A percentile compares a stretch with the other conserved stretches of the same genome.
phyloP scores from a whole-genome alignment of 2,888 invertebrate genomes.

The Eumerus sabulonum region DNA sequence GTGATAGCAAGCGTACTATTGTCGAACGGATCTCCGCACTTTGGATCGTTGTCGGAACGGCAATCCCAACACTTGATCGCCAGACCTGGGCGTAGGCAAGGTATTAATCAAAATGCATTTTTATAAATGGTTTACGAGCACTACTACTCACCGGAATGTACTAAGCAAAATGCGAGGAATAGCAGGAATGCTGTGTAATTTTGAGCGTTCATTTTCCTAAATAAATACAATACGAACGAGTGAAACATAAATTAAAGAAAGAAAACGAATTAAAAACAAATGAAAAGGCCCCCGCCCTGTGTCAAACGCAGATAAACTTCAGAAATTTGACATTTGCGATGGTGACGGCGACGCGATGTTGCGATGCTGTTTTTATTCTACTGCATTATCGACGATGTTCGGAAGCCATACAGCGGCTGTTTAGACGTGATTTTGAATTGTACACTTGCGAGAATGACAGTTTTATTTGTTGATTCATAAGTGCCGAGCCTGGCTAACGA shows the following conservation, averaged over 20 bases:
- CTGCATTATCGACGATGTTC: slow-evolving; percentile 34
- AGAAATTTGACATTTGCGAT: slow-evolving; percentile 35
- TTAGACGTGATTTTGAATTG: too few relatives aligned
- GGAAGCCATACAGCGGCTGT: slow-evolving; percentile 20
- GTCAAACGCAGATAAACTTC: slow-evolving; percentile 19
- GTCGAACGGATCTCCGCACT: slow-evolving; percentile 95
- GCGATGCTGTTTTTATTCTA: slow-evolving; percentile 1
- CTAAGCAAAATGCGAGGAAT: slow-evolving; percentile 26
- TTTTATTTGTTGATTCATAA: too few relatives aligned
- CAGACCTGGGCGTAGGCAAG: slow-evolving; percentile 78
- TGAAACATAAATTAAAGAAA: slow-evolving; percentile 23
- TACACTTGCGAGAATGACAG: too few relatives aligned
- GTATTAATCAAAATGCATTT: not conserved
- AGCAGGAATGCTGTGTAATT: slow-evolving; percentile 16
- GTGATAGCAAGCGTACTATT: slow-evolving; percentile 92
- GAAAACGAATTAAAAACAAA: slow-evolving; percentile 47
- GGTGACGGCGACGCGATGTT: slow-evolving; percentile 35
- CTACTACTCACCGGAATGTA: slow-evolving; percentile 46
- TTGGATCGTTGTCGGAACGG: slow-evolving; percentile 91
- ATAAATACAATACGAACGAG: not conserved
- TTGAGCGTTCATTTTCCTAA: slow-evolving; percentile 42
- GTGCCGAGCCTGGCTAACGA: too few relatives aligned
- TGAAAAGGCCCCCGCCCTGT: slow-evolving; percentile 59
- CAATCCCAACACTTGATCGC: slow-evolving; percentile 95
- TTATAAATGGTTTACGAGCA: not conserved